These are phyloP conservation scores for Zosterops pallidus DNA, from an alignment of 2,113 vertebrate genomes.

Conservation along the genomic window DNA sequence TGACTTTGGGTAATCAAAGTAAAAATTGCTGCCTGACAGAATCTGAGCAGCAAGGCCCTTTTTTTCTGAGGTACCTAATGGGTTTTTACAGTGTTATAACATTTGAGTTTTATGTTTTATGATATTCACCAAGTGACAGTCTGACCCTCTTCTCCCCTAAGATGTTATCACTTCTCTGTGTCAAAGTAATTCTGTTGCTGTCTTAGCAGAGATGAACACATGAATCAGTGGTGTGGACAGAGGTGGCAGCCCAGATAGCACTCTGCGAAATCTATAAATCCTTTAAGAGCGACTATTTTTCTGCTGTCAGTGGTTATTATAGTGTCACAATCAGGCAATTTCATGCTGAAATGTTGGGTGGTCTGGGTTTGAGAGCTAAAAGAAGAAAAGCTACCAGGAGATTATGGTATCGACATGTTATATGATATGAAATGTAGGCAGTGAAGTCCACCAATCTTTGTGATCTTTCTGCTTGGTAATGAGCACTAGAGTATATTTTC, in stretches of 20 bases:
- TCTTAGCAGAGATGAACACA: conserved; percentile 67
- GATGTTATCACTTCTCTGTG: conserved; percentile 67
- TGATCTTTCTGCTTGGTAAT: neutral
- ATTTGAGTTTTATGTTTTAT: conserved; percentile 57
- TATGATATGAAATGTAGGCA: neutral
- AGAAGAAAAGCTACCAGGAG: neutral
- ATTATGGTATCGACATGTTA: neutral
- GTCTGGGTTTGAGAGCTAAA: neutral
- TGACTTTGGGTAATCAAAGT: conserved; percentile 66
- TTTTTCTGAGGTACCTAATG: conserved; percentile 64
- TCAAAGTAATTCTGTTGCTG: conserved; percentile 72
- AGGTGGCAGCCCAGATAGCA: conserved; percentile 46
- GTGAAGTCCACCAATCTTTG: neutral
- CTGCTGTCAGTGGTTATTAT: conserved; percentile 20
- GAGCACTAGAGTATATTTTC: neutral
- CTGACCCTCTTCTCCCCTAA: conserved; percentile 59
- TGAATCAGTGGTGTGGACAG: conserved; percentile 69
- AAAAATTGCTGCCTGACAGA: conserved; percentile 67
- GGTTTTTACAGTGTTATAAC: conserved; percentile 42
- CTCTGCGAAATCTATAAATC: conserved; percentile 65
- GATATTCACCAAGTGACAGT: conserved; percentile 48
- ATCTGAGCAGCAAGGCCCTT: conserved; percentile 49
- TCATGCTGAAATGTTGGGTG: conserved; percentile 34
- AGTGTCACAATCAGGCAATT: conserved; percentile 42
- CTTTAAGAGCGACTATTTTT: conserved; percentile 41